Evolutionary conservation across 2,113 vertebrate genomes (phyloP).

Genomic region (Cathartes aura): DNA sequence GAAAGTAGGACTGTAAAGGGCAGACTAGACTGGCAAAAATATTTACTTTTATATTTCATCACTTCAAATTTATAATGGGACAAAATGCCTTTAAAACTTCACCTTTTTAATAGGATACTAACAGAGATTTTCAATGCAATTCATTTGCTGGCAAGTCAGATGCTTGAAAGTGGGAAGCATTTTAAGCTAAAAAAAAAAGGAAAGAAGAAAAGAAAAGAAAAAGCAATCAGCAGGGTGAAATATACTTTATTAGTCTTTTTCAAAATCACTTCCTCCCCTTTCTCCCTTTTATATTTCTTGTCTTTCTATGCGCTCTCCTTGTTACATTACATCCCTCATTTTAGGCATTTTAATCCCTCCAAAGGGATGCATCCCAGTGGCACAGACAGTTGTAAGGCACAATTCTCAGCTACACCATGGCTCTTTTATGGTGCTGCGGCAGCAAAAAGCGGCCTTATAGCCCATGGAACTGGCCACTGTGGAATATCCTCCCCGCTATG

Average conservation of each 20-base stretch:
- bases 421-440: constrained; percentile 29
- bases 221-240: constrained; percentile 54
- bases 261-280: constrained; percentile 50
- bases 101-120: constrained; percentile 66
- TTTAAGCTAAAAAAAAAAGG: background rate
- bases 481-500: background rate
- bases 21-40: constrained; percentile 72
- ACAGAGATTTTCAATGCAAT: constrained; percentile 27
- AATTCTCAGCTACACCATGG: constrained; percentile 19
- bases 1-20: constrained; percentile 65
- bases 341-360: constrained; percentile 60
- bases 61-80: constrained; percentile 50
- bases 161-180: background rate
- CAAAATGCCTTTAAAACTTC: constrained; percentile 56
- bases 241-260: constrained; percentile 50
- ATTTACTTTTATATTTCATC: constrained; percentile 77
- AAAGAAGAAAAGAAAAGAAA: background rate
- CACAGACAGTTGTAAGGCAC: constrained; percentile 22
- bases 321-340: constrained; percentile 36
- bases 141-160: constrained; percentile 6
- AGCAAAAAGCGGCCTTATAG: constrained; percentile 30
- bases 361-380: constrained; percentile 56
- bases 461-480: constrained; percentile 43
- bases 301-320: background rate
- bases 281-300: constrained; percentile 47